phyloP scores from a whole-genome alignment of 2,888 invertebrate species.

The Mycalesis mineus region DNA sequence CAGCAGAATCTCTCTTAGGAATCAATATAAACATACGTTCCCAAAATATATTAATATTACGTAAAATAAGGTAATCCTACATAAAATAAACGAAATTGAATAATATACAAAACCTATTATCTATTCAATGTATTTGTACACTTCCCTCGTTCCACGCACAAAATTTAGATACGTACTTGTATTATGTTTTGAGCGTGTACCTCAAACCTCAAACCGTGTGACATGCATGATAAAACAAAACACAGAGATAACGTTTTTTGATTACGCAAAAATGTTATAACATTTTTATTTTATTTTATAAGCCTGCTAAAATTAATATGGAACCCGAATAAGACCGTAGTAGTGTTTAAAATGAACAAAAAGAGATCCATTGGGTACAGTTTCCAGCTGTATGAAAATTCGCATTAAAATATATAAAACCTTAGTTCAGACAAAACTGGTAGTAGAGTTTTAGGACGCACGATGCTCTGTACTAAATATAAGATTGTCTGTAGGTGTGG shows the following conservation, averaged over 20 bases:
- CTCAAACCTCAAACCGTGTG: slow-evolving; percentile 1
- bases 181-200: slow-evolving; percentile 2
- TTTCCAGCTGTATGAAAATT: not conserved
- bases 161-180: not conserved
- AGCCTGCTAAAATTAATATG: not conserved
- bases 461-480: too few relatives aligned
- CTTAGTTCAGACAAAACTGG: too few relatives aligned
- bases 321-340: not conserved
- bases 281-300: not conserved
- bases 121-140: not conserved
- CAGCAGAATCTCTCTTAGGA: too few relatives aligned
- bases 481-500: too few relatives aligned
- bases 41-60: too few relatives aligned
- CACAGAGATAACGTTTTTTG: slow-evolving; percentile 3
- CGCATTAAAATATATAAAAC: too few relatives aligned
- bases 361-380: not conserved
- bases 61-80: not conserved
- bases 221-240: slow-evolving; percentile 2
- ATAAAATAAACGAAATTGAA: not conserved
- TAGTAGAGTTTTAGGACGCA: too few relatives aligned
- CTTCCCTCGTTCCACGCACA: not conserved
- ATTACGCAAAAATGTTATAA: slow-evolving; percentile 1
- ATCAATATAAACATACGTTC: too few relatives aligned
- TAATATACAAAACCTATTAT: not conserved
- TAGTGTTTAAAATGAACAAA: not conserved